phyloP scores from a whole-genome alignment of 1,140 invertebrate species.

The Apolygus lucorum region DNA sequence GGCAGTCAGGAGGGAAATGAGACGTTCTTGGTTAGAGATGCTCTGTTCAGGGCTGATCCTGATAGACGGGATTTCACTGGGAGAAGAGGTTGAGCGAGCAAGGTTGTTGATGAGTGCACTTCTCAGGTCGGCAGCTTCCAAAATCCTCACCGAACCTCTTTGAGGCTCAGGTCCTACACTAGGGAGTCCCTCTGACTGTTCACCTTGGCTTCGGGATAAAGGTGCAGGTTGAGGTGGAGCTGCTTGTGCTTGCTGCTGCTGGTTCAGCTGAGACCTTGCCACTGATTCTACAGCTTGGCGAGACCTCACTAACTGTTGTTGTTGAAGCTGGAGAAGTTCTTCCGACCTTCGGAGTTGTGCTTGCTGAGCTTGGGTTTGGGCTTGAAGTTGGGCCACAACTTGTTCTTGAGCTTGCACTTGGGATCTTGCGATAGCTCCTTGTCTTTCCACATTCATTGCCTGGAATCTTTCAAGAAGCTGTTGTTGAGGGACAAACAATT shows the following conservation, averaged over 20 bases:
- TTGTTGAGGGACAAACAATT: neutral
- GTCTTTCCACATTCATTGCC: neutral
- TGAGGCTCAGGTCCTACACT: neutral
- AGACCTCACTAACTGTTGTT: slow-evolving; percentile 4
- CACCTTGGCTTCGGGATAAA: neutral
- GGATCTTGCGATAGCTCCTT: neutral
- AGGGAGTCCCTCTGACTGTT: neutral
- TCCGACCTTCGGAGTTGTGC: neutral
- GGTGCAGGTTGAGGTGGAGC: neutral
- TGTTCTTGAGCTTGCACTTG: neutral
- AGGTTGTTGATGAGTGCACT: neutral
- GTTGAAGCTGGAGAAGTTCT: neutral
- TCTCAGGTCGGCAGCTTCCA: neutral
- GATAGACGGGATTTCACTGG: slow-evolving; percentile 37
- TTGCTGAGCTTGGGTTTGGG: neutral
- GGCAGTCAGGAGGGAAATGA: slow-evolving; percentile 45
- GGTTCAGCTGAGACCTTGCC: neutral
- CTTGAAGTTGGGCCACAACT: neutral
- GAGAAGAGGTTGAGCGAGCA: slow-evolving; percentile 1
- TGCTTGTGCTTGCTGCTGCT: no score
- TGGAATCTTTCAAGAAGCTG: neutral
- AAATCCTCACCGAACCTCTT: neutral
- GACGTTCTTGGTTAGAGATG: slow-evolving; percentile 43
- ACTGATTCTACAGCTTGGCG: neutral
- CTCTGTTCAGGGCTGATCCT: slow-evolving; percentile 39